These are phyloP conservation scores for Scolopax bukidnonensis DNA, from an alignment of 2,797 vertebrate genomes.

Conservation along the genomic window DNA sequence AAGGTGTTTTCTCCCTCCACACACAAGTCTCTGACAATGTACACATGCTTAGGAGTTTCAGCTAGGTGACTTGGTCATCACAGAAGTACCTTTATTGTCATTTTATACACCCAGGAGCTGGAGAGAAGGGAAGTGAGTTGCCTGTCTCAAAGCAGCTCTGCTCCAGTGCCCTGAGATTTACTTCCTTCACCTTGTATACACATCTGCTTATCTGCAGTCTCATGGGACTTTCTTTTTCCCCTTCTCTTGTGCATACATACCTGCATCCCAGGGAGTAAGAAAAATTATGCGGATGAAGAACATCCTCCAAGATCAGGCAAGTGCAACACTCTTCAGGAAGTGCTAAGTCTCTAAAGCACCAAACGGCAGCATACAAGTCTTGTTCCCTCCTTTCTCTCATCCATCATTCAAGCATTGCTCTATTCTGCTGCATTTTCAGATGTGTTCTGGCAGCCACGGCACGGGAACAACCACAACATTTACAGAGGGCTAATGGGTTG, in stretches of 20 bases:
- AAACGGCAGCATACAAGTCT: background rate
- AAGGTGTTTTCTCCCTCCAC: background rate
- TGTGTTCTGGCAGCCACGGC: background rate
- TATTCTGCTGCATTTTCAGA: background rate
- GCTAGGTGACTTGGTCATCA: background rate
- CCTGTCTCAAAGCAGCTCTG: background rate
- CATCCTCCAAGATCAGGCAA: background rate
- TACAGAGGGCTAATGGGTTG: background rate
- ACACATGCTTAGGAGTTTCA: background rate
- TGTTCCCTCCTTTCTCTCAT: background rate
- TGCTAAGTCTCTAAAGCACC: background rate
- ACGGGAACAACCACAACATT: background rate
- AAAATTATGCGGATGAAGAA: background rate
- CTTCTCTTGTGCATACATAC: background rate
- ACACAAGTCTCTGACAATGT: background rate
- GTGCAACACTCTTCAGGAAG: background rate
- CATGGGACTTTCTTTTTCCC: background rate
- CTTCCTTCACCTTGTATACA: background rate
- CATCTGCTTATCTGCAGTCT: rapidly evolving
- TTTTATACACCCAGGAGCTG: background rate
- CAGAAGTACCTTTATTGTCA: background rate
- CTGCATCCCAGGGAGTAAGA: background rate
- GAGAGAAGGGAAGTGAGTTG: background rate
- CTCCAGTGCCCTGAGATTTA: background rate
- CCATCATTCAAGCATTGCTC: background rate